Evolutionary conservation across 2,113 vertebrate species (phyloP).

Genomic region (Sorex araneus): DNA sequence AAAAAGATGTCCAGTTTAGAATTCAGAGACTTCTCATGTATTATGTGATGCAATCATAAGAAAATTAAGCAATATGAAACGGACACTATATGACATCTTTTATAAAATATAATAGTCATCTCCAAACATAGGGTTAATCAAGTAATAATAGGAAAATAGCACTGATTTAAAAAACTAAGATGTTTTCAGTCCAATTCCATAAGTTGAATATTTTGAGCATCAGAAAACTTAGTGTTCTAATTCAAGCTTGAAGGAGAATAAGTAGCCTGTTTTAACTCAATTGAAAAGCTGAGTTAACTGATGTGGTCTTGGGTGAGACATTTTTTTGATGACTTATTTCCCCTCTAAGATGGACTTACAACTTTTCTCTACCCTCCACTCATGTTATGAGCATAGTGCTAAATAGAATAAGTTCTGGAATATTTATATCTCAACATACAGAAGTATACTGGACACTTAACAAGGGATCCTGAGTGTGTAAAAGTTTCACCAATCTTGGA

Average conservation of each 20-base stretch:
- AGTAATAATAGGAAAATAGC: not conserved
- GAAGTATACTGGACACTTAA: not conserved
- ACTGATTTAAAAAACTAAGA: not conserved
- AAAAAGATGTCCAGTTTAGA: not conserved
- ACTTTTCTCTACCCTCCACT: not conserved
- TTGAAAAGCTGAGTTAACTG: not conserved
- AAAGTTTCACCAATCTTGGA: not conserved
- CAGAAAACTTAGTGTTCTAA: not conserved
- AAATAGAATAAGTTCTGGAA: not conserved
- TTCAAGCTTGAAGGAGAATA: not conserved
- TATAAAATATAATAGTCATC: not conserved
- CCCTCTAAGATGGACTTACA: constrained; percentile 13
- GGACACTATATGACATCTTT: not conserved
- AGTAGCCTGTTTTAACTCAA: not conserved
- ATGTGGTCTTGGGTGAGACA: not conserved
- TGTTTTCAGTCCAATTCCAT: not conserved
- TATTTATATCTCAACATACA: not conserved
- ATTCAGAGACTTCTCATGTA: not conserved
- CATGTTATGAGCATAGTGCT: not conserved
- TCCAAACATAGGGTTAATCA: not conserved
- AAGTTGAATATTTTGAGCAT: not conserved
- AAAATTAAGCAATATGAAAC: not conserved
- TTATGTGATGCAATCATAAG: not conserved
- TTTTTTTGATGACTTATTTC: constrained; percentile 1
- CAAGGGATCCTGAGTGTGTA: not conserved